phyloP scores from a whole-genome alignment of 2,113 vertebrate species.

The Ciconia stormi region DNA sequence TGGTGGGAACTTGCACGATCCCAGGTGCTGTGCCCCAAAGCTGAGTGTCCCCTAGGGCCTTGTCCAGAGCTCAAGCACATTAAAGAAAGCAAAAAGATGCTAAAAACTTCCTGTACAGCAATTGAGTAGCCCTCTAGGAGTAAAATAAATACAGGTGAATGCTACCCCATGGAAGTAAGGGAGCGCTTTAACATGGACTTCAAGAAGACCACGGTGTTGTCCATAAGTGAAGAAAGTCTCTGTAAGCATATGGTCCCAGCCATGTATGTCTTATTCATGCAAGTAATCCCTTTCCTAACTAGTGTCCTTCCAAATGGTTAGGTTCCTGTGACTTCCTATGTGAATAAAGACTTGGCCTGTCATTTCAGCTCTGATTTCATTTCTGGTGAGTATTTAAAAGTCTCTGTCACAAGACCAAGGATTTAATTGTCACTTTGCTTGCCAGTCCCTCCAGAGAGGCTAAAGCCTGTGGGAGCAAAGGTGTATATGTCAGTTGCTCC shows the following conservation, averaged over 20 bases:
- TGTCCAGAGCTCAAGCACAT: background rate
- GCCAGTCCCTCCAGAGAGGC: background rate
- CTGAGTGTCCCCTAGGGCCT: background rate
- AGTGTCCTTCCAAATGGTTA: background rate
- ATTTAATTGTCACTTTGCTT: slow-evolving; percentile 10
- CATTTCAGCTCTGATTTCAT: background rate
- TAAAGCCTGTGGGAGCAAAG: background rate
- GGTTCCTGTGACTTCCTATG: background rate
- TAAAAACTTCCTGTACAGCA: background rate
- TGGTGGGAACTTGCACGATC: background rate
- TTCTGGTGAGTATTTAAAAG: background rate
- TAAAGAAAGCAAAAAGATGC: background rate
- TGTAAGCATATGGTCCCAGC: background rate
- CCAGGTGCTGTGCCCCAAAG: background rate
- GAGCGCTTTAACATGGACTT: background rate
- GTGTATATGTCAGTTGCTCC: background rate
- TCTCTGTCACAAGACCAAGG: background rate
- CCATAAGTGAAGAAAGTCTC: background rate
- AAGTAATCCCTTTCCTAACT: background rate
- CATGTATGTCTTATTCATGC: background rate
- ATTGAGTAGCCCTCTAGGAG: background rate
- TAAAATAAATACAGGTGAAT: background rate
- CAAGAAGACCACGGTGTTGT: background rate
- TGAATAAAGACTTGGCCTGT: background rate
- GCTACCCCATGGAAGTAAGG: background rate